Base-by-base conservation (phyloP, 2,113 vertebrate genomes). In the Phaethornis superciliosus region DNA sequence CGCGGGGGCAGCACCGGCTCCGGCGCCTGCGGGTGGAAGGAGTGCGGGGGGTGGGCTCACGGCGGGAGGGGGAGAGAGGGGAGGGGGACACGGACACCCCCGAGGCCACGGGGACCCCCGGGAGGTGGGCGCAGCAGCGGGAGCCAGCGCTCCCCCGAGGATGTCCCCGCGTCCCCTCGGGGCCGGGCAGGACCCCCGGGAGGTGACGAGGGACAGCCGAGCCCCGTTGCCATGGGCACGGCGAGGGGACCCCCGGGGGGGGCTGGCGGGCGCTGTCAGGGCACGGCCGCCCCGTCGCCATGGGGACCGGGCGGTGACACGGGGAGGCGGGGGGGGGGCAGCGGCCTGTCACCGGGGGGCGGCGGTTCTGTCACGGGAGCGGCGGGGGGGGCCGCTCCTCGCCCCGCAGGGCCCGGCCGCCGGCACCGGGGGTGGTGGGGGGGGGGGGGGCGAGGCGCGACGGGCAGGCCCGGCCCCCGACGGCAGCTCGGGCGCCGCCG, bases 401-500 rank as follows among this genome's bases (percentile, higher is more conserved):
- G 11, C 12, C 51, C 69, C 51, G 37, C 52, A 24, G 37, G 51
- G 35, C 69, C 69, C 51, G 35, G 51, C 70, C 51, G 37, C 37
- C 27, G 56, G 23, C n/a, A 11, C 27, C 18, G 16, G 46, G 44
- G 44, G 42, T n/a, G n/a, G 37, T 18, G 44, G 44, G 46, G 46
- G 46, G 16, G 16, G 46, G 46, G 24, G 47, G 17, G 30, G 54
- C 22, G n/a, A 27, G 10, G 42, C 32, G 26, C 16, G 8, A 51
- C 30, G 32, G 30, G 20, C 22, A 42, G 47, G 58, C 44, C 56
- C 74, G 56, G 33, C 44, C 74, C 56, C 27, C 74, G 74, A 77
- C 74, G 97, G 95, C 65, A 96, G 72, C 79, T 96, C 96, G 1
- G 94, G 46, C 9, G 92, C 88, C 80, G 94, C 91, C 1, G 94